Conservation (phyloP, 1,140 invertebrate genomes). For the Magallana gigas region DNA sequence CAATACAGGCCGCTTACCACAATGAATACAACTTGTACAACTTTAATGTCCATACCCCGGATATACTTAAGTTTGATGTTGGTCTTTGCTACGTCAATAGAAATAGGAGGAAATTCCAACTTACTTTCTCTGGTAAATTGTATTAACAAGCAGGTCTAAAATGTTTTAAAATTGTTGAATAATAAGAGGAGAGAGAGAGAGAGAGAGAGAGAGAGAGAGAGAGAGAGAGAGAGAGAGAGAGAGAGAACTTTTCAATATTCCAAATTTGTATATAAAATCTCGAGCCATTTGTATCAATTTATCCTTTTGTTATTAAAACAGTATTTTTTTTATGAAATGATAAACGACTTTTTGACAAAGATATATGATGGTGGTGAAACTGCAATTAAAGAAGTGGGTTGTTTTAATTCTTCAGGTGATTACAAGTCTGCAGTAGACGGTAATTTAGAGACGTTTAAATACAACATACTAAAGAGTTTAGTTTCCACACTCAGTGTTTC, state of each 20-base stretch:
- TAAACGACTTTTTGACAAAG: too few species aligned
- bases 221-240: too few species aligned
- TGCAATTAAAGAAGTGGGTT: background rate
- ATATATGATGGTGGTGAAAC: background rate
- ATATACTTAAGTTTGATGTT: constrained; percentile 66
- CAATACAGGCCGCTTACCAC: constrained; percentile 49
- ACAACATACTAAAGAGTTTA: constrained; percentile 57
- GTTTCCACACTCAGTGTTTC: constrained; percentile 54
- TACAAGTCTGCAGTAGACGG: constrained; percentile 37
- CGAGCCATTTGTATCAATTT: too few species aligned
- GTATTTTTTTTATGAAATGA: too few species aligned
- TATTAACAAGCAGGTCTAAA: too few species aligned
- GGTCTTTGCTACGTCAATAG: constrained; percentile 61
- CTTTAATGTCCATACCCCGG: constrained; percentile 62
- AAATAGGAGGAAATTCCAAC: constrained; percentile 60
- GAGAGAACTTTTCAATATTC: too few species aligned
- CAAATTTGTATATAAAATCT: too few species aligned
- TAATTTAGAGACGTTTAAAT: constrained; percentile 64
- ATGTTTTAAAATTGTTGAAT: too few species aligned
- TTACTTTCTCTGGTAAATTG: constrained; percentile 59
- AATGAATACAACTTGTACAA: constrained; percentile 67
- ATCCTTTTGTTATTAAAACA: too few species aligned
- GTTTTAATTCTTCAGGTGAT: constrained; percentile 41
- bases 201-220: too few species aligned
- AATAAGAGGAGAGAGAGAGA: too few species aligned